These are phyloP conservation scores for Cryptops parisi DNA, from an alignment of 2,888 invertebrate genomes.

Conservation along the genomic window DNA sequence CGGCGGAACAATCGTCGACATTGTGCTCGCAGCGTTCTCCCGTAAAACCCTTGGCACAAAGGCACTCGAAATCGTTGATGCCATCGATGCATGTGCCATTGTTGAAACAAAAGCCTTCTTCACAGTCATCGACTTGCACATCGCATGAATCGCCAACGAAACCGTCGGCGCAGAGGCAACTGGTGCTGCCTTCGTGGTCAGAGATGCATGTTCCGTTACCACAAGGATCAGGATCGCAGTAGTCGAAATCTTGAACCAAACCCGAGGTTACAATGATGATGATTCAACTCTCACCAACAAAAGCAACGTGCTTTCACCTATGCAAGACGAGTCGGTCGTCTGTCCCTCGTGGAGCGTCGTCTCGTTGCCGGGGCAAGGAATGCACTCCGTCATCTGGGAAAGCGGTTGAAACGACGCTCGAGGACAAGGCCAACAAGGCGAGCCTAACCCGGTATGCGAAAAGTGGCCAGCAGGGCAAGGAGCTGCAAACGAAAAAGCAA, in stretches of 20 bases:
- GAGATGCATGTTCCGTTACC: conserved; percentile 38
- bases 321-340: conserved; percentile 37
- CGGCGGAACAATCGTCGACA: conserved; percentile 25
- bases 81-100: conserved; percentile 8
- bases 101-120: not conserved
- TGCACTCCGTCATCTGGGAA: conserved; percentile 30
- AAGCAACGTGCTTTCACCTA: conserved; percentile 33
- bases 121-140: conserved; percentile 5
- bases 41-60: conserved; percentile 30
- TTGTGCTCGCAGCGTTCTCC: conserved; percentile 12
- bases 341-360: conserved; percentile 33
- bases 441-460: conserved; percentile 33
- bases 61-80: conserved; percentile 33
- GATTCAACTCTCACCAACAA: not conserved
- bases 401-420: conserved; percentile 30
- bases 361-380: conserved; percentile 28
- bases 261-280: not conserved
- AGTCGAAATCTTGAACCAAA: conserved; percentile 28
- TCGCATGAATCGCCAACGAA: conserved; percentile 1
- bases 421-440: conserved; percentile 33
- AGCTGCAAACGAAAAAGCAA: conserved; percentile 23
- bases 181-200: not conserved
- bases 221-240: conserved; percentile 41
- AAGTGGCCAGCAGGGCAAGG: conserved; percentile 34
- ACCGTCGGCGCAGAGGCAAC: not conserved